Conservation (phyloP, 2,113 vertebrate species). For the Pterophyllum scalare region DNA sequence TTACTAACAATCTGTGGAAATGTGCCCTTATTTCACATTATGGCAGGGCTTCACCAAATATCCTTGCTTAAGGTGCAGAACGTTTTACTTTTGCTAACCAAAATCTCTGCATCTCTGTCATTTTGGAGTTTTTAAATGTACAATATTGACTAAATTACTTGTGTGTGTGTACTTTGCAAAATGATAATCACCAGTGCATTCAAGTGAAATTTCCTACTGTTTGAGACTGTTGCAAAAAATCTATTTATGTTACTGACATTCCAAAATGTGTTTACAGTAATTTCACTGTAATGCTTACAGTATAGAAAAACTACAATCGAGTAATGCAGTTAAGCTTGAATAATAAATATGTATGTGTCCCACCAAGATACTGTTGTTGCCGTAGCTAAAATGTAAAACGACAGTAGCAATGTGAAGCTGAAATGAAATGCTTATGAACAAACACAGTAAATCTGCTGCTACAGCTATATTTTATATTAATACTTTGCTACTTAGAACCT, state of each 20-base stretch:
- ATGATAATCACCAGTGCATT: constrained; percentile 24
- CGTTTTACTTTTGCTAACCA: constrained; percentile 10
- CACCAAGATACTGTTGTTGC: constrained; percentile 37
- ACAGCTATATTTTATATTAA: constrained; percentile 68
- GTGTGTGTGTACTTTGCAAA: constrained; percentile 14
- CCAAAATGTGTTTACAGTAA: constrained; percentile 60
- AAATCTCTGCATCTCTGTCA: constrained; percentile 17
- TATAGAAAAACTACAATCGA: background rate
- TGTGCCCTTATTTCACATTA: constrained; percentile 22
- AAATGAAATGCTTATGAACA: constrained; percentile 34
- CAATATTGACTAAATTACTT: constrained; percentile 2
- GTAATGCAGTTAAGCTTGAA: constrained; percentile 5
- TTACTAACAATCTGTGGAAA: constrained; percentile 42
- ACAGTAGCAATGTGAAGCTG: constrained; percentile 39
- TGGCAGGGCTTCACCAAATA: constrained; percentile 22
- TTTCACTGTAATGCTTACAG: constrained; percentile 7
- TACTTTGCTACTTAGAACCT: constrained; percentile 64
- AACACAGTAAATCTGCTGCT: constrained; percentile 39
- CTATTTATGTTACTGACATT: constrained; percentile 51
- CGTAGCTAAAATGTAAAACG: constrained; percentile 51
- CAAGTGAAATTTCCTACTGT: constrained; percentile 3
- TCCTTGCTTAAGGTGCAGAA: constrained; percentile 38
- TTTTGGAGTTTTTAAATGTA: constrained; percentile 39
- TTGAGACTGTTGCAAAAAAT: constrained; percentile 25
- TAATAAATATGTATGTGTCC: constrained; percentile 36